Percentiles rank a stretch among this genome's conserved stretches.
phyloP scores from a whole-genome alignment of 2,797 vertebrate genomes.

The Acomys russatus region DNA sequence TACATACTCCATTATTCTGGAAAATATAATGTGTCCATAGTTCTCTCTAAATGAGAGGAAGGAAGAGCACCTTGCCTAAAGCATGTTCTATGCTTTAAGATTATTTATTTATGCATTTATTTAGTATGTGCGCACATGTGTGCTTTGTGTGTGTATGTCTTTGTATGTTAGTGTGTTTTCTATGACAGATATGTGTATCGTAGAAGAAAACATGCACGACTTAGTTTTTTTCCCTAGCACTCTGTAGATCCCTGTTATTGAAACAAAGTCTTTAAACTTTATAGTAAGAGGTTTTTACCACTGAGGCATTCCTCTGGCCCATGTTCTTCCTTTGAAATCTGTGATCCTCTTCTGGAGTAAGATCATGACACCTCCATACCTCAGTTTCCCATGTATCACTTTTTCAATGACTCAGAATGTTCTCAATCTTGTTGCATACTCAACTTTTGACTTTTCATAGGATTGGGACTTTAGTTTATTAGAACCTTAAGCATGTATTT shows the following conservation, averaged over 20 bases:
- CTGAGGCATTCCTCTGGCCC: neutral
- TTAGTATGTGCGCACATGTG: too few species aligned
- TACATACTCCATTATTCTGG: neutral
- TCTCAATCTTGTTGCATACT: neutral
- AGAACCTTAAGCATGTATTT: neutral
- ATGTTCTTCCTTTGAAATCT: neutral
- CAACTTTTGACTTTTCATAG: neutral
- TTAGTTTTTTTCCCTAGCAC: neutral
- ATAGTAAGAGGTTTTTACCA: neutral
- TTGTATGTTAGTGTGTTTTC: neutral
- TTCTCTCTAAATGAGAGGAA: neutral
- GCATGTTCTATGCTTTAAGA: neutral
- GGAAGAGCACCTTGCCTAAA: neutral
- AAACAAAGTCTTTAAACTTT: neutral
- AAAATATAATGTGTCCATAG: neutral
- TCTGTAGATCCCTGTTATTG: neutral
- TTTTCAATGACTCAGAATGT: neutral
- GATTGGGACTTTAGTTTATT: neutral
- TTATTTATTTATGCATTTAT: neutral
- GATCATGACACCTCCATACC: neutral
- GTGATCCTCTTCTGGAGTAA: neutral
- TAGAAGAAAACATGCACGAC: neutral
- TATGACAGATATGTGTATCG: too few species aligned
- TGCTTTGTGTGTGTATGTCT: neutral
- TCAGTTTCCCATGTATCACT: neutral